Evolutionary conservation across 2,888 invertebrate species (phyloP).

Genomic region (Mycalesis mineus): DNA sequence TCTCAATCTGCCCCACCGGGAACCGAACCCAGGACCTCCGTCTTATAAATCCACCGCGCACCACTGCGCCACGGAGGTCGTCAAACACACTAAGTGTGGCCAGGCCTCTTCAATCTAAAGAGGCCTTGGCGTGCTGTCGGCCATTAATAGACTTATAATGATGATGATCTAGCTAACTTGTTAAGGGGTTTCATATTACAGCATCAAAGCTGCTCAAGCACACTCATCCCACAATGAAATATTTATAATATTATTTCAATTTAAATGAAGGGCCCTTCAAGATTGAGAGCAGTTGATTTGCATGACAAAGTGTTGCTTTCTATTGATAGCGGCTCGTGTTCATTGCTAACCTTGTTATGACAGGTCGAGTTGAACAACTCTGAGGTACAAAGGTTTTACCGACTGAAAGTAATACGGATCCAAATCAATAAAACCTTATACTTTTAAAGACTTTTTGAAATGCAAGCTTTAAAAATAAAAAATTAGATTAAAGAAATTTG

Average conservation of each 20-base stretch:
- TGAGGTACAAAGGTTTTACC: not conserved
- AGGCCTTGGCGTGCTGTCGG: no score
- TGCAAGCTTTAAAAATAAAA: no score
- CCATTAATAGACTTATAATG: not conserved
- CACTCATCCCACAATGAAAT: not conserved
- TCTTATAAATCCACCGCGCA: no score
- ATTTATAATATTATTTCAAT: not conserved
- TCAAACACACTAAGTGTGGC: no score
- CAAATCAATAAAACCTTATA: no score
- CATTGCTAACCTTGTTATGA: constrained; percentile 1
- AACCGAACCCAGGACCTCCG: no score
- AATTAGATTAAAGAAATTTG: no score
- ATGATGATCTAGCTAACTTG: not conserved
- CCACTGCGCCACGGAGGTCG: no score
- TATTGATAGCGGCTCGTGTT: not conserved
- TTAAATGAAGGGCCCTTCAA: not conserved
- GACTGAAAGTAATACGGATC: no score
- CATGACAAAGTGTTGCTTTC: not conserved
- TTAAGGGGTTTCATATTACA: not conserved
- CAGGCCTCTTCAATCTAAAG: no score
- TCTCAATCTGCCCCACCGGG: no score
- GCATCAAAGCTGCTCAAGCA: not conserved
- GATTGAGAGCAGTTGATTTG: constrained; percentile 1
- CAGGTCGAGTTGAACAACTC: not conserved
- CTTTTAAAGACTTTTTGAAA: no score